Evolutionary conservation across 2,888 invertebrate genomes (phyloP).

Genomic region (Lasioglossum villosulum): DNA sequence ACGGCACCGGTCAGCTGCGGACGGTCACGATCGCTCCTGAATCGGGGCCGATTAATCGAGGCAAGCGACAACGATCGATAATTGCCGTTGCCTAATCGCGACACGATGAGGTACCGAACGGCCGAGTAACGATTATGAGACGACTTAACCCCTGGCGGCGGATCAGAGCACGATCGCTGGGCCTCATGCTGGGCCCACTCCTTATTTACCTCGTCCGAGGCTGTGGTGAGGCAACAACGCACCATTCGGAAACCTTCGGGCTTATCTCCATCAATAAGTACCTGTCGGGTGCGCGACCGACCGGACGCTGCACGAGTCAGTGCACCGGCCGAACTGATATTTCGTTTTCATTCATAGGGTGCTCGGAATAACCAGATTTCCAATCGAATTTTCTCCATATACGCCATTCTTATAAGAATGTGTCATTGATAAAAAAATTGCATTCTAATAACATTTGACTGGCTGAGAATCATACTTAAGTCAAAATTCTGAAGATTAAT

Average conservation of each 20-base stretch:
- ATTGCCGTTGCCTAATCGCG: conserved; percentile 76
- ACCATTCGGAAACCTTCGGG: conserved; percentile 65
- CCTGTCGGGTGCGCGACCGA: conserved; percentile 69
- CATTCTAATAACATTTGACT: no score
- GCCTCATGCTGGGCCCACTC: conserved; percentile 73
- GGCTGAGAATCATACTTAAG: no score
- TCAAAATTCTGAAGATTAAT: no score
- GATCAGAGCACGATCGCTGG: conserved; percentile 63
- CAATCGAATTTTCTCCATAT: neutral
- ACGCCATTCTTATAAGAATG: no score
- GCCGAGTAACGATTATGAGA: conserved; percentile 64
- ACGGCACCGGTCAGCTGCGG: conserved; percentile 34
- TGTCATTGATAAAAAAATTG: no score
- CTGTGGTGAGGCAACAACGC: conserved; percentile 67
- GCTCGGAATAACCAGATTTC: conserved; percentile 49
- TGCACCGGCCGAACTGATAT: conserved; percentile 55
- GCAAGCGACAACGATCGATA: conserved; percentile 77
- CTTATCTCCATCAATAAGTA: conserved; percentile 73
- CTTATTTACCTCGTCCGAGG: conserved; percentile 63
- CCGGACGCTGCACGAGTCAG: conserved; percentile 57
- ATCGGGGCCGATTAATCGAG: conserved; percentile 77
- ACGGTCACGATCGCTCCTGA: conserved; percentile 73
- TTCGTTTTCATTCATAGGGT: conserved; percentile 67
- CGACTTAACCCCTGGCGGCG: conserved; percentile 60
- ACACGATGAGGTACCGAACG: conserved; percentile 63